Conservation (phyloP, 2,888 invertebrate species). For the Apeira syringaria region DNA sequence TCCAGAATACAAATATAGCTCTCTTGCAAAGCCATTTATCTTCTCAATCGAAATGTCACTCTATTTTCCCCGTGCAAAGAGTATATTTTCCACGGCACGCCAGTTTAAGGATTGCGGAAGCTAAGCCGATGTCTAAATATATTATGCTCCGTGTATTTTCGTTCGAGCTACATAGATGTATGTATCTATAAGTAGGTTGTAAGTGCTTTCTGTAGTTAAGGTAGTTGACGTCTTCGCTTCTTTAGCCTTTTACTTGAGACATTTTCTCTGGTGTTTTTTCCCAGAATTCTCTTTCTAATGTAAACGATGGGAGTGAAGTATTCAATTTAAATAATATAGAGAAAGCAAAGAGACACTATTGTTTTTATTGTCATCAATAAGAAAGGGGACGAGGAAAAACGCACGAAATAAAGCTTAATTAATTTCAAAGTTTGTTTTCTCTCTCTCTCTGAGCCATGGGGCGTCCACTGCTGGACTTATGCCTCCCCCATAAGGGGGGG, state of each 20-base stretch:
- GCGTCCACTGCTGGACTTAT: too few relatives aligned
- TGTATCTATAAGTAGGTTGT: slow-evolving; percentile 40
- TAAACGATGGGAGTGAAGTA: neutral
- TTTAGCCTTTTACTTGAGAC: slow-evolving; percentile 19
- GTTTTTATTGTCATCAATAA: too few relatives aligned
- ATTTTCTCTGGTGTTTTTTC: slow-evolving; percentile 7
- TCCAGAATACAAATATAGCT: slow-evolving; percentile 39
- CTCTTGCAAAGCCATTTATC: slow-evolving; percentile 22
- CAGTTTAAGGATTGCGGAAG: slow-evolving; percentile 52
- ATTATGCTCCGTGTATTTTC: slow-evolving; percentile 47
- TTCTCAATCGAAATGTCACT: slow-evolving; percentile 31
- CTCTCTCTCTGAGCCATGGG: too few relatives aligned
- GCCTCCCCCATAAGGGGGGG: too few relatives aligned
- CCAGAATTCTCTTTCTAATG: slow-evolving; percentile 1
- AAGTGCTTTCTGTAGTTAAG: slow-evolving; percentile 39
- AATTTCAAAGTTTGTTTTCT: too few relatives aligned
- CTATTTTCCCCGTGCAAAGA: slow-evolving; percentile 25
- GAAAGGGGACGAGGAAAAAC: too few relatives aligned
- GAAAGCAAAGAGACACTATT: too few relatives aligned
- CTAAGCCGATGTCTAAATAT: slow-evolving; percentile 53
- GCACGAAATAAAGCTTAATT: too few relatives aligned
- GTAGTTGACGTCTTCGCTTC: slow-evolving; percentile 16
- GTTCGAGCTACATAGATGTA: slow-evolving; percentile 40
- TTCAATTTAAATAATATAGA: too few relatives aligned
- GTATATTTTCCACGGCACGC: slow-evolving; percentile 28